phyloP scores from a whole-genome alignment of 37 sponge, comb jelly and placozoan species.

The Bolinopsis microptera region DNA sequence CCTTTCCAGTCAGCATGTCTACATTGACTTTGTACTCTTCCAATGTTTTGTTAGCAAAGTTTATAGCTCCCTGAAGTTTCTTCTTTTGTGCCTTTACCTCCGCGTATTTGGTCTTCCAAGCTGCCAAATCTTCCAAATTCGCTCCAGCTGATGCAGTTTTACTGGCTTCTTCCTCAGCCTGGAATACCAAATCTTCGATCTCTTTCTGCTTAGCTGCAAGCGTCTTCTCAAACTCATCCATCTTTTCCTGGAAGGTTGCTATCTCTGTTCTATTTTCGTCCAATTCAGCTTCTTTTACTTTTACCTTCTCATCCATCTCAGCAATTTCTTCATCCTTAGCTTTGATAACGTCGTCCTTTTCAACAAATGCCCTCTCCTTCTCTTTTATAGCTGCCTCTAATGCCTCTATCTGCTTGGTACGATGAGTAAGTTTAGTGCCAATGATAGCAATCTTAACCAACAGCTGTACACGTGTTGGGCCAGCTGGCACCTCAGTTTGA shows the following conservation, averaged over 20 bases:
- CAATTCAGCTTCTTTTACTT: slow-evolving; percentile 82
- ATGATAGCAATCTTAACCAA: slow-evolving; percentile 62
- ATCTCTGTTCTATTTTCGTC: slow-evolving; percentile 49
- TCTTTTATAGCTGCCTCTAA: slow-evolving; percentile 72
- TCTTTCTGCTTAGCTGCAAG: slow-evolving; percentile 60
- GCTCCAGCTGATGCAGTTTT: slow-evolving; percentile 61
- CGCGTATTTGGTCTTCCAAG: slow-evolving; percentile 59
- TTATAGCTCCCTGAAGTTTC: slow-evolving; percentile 63
- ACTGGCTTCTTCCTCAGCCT: slow-evolving; percentile 60
- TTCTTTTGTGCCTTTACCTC: slow-evolving; percentile 61
- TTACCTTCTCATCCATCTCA: slow-evolving; percentile 83
- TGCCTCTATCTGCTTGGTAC: slow-evolving; percentile 69
- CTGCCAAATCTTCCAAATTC: slow-evolving; percentile 50
- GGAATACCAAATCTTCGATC: slow-evolving; percentile 60
- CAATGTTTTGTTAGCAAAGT: slow-evolving; percentile 56
- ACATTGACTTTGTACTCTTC: slow-evolving; percentile 62
- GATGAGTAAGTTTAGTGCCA: slow-evolving; percentile 45
- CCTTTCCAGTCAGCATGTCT: slow-evolving; percentile 62
- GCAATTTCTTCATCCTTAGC: slow-evolving; percentile 87
- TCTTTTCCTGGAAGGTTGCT: slow-evolving; percentile 56
- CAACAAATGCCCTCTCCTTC: slow-evolving; percentile 69
- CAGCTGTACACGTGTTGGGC: slow-evolving; percentile 43
- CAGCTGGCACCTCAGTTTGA: slow-evolving; percentile 55
- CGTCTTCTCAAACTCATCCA: slow-evolving; percentile 58
- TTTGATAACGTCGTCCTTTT: slow-evolving; percentile 82